A percentile compares a stretch with the other conserved stretches of the same genome.
These are phyloP conservation scores for Pomatostomus ruficeps DNA, from an alignment of 2,113 vertebrate genomes.

Conservation along the genomic window DNA sequence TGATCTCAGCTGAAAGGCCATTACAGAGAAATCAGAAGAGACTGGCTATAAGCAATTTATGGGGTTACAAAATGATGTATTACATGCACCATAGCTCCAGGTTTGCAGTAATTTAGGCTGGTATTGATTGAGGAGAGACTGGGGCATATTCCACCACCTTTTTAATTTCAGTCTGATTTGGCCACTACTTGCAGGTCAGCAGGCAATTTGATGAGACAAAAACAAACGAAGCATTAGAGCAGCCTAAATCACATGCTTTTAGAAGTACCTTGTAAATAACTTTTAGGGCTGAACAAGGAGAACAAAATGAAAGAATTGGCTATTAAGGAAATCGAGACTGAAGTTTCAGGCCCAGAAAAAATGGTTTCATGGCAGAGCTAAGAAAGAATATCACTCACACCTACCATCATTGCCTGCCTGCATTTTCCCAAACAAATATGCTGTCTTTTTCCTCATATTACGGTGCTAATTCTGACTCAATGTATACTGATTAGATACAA, in stretches of 20 bases:
- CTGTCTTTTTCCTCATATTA: not conserved
- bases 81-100: conserved; percentile 48
- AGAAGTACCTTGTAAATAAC: conserved; percentile 54
- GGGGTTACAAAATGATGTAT: conserved; percentile 64
- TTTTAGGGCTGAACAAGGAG: conserved; percentile 30
- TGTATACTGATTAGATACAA: not conserved
- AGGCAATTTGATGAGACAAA: conserved; percentile 51
- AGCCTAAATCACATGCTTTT: conserved; percentile 39
- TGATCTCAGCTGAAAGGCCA: conserved; percentile 41
- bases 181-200: conserved; percentile 45
- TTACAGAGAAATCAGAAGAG: conserved; percentile 52
- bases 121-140: conserved; percentile 57
- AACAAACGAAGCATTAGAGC: conserved; percentile 52
- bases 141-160: conserved; percentile 58
- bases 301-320: conserved; percentile 47
- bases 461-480: not conserved
- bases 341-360: conserved; percentile 24
- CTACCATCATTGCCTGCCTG: not conserved
- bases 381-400: not conserved
- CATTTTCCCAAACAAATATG: conserved; percentile 11
- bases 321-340: conserved; percentile 17
- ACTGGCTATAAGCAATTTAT: conserved; percentile 49
- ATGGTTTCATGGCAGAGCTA: not conserved
- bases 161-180: conserved; percentile 59
- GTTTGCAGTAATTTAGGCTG: conserved; percentile 60